Evolutionary conservation across 2,797 vertebrate genomes (phyloP).

Genomic region (Novumbra hubbsi): DNA sequence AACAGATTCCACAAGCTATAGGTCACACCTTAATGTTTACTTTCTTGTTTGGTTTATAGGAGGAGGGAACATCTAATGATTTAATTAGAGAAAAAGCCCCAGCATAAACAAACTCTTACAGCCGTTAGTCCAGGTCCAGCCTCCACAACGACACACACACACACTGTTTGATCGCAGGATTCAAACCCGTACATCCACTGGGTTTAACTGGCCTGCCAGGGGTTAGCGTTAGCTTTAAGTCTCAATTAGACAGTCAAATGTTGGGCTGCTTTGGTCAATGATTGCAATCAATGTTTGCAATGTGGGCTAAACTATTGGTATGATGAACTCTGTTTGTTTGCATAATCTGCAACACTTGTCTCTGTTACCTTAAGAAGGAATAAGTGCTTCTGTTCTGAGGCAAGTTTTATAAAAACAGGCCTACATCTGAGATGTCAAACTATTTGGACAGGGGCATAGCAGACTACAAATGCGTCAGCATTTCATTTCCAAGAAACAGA

Average conservation of each 20-base stretch:
- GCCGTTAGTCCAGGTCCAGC: background rate
- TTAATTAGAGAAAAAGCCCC: background rate
- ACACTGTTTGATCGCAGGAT: background rate
- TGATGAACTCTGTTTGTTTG: background rate
- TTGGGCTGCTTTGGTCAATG: background rate
- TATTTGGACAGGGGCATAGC: background rate
- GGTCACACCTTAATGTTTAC: background rate
- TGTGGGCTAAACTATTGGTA: background rate
- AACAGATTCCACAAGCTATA: background rate
- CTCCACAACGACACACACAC: background rate
- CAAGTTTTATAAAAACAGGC: background rate
- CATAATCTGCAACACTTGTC: background rate
- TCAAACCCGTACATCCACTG: background rate
- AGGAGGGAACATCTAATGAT: background rate
- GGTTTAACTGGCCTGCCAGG: background rate
- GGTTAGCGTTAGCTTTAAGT: background rate
- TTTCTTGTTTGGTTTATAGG: slow-evolving; percentile 4
- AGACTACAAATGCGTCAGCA: background rate
- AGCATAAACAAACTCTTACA: background rate
- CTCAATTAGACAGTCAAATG: background rate
- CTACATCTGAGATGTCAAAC: background rate
- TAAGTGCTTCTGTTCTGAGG: background rate
- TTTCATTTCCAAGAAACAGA: background rate
- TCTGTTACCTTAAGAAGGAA: background rate
- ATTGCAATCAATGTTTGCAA: background rate